Evolutionary conservation across 2,113 vertebrate species (phyloP).

Genomic region (Haliaeetus leucogaster): DNA sequence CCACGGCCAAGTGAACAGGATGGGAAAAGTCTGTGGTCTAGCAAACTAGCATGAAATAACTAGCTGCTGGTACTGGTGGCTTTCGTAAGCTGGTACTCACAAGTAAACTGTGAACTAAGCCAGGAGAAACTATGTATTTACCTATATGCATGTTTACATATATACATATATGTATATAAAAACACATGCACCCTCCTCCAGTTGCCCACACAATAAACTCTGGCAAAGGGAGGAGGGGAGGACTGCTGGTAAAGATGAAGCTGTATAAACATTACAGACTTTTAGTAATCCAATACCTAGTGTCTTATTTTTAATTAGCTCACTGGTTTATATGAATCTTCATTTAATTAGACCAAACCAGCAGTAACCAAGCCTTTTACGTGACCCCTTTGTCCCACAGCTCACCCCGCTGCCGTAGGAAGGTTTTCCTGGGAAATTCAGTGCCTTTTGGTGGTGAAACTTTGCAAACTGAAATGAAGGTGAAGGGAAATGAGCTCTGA

Average conservation of each 20-base stretch:
- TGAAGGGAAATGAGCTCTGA: not conserved
- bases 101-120: not conserved
- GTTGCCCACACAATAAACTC: fast-evolving
- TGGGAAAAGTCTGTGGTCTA: not conserved
- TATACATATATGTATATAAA: not conserved
- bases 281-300: not conserved
- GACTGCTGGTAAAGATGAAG: not conserved
- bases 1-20: fast-evolving
- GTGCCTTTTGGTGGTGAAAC: not conserved
- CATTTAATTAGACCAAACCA: not conserved
- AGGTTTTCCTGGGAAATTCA: not conserved
- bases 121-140: not conserved
- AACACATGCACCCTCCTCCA: not conserved
- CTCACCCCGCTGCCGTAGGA: fast-evolving
- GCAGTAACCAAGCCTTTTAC: not conserved
- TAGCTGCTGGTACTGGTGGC: not conserved
- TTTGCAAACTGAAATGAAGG: not conserved
- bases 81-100: not conserved
- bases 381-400: not conserved
- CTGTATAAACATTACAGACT: not conserved
- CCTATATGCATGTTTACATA: not conserved
- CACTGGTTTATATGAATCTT: not conserved
- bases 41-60: not conserved
- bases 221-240: not conserved
- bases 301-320: not conserved